These are phyloP conservation scores for Fragum fragum DNA, from an alignment of 2,888 invertebrate species.

Conservation along the genomic window DNA sequence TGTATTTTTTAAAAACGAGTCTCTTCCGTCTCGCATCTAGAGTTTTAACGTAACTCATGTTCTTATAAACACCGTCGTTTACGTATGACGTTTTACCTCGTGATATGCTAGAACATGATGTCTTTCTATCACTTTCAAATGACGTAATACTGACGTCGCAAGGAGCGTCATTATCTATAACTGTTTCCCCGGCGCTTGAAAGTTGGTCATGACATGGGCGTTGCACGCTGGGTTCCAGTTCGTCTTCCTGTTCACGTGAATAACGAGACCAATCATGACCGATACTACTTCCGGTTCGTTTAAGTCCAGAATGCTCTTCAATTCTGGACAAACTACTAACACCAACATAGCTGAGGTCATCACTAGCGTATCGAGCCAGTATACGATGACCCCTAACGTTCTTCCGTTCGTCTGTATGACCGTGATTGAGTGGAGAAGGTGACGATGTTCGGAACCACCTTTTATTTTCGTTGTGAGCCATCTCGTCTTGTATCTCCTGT, in stretches of 20 bases:
- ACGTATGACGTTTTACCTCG: constrained; percentile 18
- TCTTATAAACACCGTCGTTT: constrained; percentile 1
- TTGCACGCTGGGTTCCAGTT: neutral
- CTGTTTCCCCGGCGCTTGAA: neutral
- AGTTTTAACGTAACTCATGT: constrained; percentile 9
- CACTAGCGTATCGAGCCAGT: neutral
- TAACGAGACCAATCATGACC: constrained; percentile 51
- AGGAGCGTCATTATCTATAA: neutral
- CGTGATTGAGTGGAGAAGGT: neutral
- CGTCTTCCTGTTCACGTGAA: constrained; percentile 31
- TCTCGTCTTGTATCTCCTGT: constrained; percentile 20
- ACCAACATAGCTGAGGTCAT: neutral
- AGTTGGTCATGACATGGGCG: neutral
- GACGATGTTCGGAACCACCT: constrained; percentile 8
- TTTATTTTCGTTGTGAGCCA: constrained; percentile 23
- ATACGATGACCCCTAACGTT: neutral
- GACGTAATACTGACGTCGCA: neutral
- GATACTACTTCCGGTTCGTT: constrained; percentile 30
- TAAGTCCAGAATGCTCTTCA: constrained; percentile 18
- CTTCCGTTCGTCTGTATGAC: neutral
- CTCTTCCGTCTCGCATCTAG: constrained; percentile 4
- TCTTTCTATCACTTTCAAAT: neutral
- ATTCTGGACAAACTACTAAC: constrained; percentile 11
- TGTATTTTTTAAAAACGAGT: constrained; percentile 8
- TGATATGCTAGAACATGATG: neutral